Evolutionary conservation across 2,113 vertebrate genomes (phyloP), one percentile per base, ranked within the genome.

Genomic region (Sarotherodon lohbergeri): DNA sequence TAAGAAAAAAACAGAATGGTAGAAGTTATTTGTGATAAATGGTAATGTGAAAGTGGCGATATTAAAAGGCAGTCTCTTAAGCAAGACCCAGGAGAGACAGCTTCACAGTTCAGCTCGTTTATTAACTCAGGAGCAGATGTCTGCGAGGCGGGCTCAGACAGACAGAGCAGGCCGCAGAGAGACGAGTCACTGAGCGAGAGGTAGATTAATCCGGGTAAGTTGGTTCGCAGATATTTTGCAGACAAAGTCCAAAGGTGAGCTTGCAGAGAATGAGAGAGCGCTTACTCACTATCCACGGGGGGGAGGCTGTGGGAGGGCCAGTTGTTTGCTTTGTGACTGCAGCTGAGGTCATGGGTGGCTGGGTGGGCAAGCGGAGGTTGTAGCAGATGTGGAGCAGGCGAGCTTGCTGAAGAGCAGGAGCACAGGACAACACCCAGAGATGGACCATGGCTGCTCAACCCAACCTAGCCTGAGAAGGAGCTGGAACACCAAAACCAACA

Each of bases 11-110:
- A n/a, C 61, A 66, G 32, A 36, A 66, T 36, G 5, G 10, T 36
- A 66, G 61, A 66, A 66, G 59, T 36, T 34, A 63, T 63, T 66
- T n/a, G 17, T 66, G 32, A 66, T 66, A 36, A 66, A 36, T 12
- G 61, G 36, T 36, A 17, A n/a, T 22, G 63, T n/a, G 34, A 41
- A 41, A 41, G 19, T 41, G 12, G 19, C 11, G 3, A 68, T 41
- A 41, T 41, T 41, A 22, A 68, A 68, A 22, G 63, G 19, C 19
- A 22, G 63, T 22, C 19, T 73, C 66, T 73, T 6, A 46, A 46
- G 13, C 22, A 27, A 73, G 9, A 17, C 22, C 41, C 22, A 29
- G 9, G 8, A 46, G 22, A 73, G 22, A 6, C 14, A 4, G 9
- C 5, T 27, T 73, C 41, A 73, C 41, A 46, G 22, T 73, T 48